Base-by-base conservation (phyloP, 2,797 vertebrate genomes). In the Chiroxiphia lanceolata region DNA sequence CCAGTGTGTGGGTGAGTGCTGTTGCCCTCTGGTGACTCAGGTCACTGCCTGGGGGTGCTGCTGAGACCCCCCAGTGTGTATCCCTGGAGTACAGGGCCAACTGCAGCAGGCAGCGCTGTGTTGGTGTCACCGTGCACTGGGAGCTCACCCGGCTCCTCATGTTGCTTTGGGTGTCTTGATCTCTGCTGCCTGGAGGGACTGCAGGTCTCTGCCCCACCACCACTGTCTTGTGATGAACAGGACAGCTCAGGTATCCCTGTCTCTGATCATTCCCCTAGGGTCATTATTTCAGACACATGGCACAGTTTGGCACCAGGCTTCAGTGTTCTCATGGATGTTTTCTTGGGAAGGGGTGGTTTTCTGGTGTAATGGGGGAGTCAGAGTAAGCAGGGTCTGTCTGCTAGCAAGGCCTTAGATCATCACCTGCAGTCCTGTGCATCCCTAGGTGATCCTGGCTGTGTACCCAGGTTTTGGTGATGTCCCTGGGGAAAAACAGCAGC, bases 1-100 rank as follows among this genome's bases (percentile, higher is more conserved):
- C 25, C 3, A 6, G 33, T 0, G 4, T 16, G 67, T 0, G 15
- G 59, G 36, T 7, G 42, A 6, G 2, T 51, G 80, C 33, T 69
- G 27, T 47, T 70, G 29, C 36, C n/a, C 34, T 26, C 7, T 2
- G 33, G 53, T n/a, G 31, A 22, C 65, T 59, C 2, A 0, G 53
- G 15, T 20, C 19, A 5, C 59, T 23, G 36, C 42, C n/a, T 48
- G 0, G 1, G 29, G 16, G 20, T 38, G 59, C 75, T 82, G 54
- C 67, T 76, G 11, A 59, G 51, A 11, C 12, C 10, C 40, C 17
- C 27, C 5, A 9, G 59, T 5, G 26, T 18, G 6, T 51, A n/a
- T 29, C 22, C 45, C 51, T 33, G 51, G 61, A 40, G 61, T 10
- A 9, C 34, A 20, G 59, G 10, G 26, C 29, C 29, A 29, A 17